These are phyloP conservation scores for Charanyca ferruginea DNA, from an alignment of 2,888 invertebrate species.

Conservation along the genomic window DNA sequence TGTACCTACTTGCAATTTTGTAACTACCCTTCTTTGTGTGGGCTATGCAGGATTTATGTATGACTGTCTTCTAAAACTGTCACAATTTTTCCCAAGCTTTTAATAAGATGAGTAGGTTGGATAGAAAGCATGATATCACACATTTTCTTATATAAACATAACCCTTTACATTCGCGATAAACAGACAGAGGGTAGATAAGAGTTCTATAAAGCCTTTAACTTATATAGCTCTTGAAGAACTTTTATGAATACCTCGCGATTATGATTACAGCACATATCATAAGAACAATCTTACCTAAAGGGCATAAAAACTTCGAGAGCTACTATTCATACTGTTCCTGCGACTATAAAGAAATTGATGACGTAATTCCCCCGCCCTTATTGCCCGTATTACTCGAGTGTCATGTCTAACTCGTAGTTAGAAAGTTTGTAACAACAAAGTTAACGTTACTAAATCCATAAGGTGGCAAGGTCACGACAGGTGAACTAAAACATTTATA, in stretches of 20 bases:
- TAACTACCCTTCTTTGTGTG: neutral
- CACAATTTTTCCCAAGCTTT: neutral
- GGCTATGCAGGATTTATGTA: neutral
- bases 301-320: constrained; percentile 47
- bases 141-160: constrained; percentile 23
- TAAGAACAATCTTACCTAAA: constrained; percentile 43
- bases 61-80: neutral
- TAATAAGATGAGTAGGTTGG: constrained; percentile 6
- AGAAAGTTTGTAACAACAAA: constrained; percentile 69
- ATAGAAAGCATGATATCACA: neutral
- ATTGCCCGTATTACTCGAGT: constrained; percentile 66
- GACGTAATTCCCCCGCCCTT: constrained; percentile 63
- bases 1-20: neutral
- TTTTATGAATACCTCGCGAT: constrained; percentile 57
- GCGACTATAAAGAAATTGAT: constrained; percentile 64
- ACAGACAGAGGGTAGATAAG: constrained; percentile 43
- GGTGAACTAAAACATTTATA: constrained; percentile 63
- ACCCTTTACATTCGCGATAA: constrained; percentile 40
- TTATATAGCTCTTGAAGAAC: constrained; percentile 51
- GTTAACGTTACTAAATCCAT: constrained; percentile 67
- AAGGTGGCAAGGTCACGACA: constrained; percentile 69
- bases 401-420: constrained; percentile 68
- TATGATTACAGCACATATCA: constrained; percentile 57
- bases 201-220: constrained; percentile 50
- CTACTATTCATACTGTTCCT: constrained; percentile 40